Conservation (phyloP, 2,888 invertebrate species). For the Atrina japonica region DNA sequence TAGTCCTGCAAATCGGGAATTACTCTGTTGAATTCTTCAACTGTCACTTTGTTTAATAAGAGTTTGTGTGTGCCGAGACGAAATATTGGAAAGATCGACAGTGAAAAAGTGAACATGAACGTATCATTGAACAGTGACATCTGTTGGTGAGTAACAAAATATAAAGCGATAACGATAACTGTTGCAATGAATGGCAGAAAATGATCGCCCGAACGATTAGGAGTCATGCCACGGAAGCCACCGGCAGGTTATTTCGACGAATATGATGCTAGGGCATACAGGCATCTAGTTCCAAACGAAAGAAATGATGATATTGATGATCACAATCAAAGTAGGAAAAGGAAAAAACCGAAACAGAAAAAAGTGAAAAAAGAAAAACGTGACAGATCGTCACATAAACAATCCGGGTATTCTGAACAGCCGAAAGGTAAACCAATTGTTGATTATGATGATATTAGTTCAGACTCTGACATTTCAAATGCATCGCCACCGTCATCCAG, state of each 20-base stretch:
- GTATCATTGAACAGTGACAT: no score
- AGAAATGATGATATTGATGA: slow-evolving; percentile 46
- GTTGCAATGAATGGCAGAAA: no score
- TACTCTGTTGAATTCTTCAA: no score
- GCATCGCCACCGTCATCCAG: slow-evolving; percentile 44
- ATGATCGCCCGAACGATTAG: not conserved
- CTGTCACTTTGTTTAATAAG: no score
- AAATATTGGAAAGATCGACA: no score
- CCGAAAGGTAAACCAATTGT: slow-evolving; percentile 51
- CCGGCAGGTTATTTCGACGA: slow-evolving; percentile 58
- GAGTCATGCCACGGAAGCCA: slow-evolving; percentile 56
- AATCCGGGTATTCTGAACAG: not conserved
- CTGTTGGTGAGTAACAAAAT: no score
- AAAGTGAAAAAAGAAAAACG: slow-evolving; percentile 53
- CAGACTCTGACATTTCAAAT: slow-evolving; percentile 69
- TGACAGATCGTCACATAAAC: slow-evolving; percentile 42
- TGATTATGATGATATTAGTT: slow-evolving; percentile 74
- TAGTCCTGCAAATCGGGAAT: no score
- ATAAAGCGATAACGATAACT: no score
- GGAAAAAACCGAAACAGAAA: slow-evolving; percentile 68
- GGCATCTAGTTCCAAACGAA: slow-evolving; percentile 62
- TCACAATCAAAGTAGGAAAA: slow-evolving; percentile 45
- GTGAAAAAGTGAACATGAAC: no score
- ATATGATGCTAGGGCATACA: slow-evolving; percentile 74
- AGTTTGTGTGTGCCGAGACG: no score